Conservation (phyloP, 2,797 vertebrate species). For the Prunella strophiata region DNA sequence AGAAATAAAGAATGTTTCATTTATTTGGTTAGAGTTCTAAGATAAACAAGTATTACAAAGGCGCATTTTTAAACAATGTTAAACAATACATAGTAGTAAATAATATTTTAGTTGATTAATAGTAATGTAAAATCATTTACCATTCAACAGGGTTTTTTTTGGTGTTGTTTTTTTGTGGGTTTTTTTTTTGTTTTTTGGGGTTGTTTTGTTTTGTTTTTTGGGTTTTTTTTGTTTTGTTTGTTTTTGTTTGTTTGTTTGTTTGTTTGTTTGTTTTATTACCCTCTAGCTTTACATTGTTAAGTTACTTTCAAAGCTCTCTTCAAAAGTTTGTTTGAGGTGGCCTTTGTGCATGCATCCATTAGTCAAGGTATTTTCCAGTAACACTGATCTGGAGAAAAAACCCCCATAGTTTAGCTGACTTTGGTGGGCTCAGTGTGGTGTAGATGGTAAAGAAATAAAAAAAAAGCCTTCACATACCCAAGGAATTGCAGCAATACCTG, state of each 20-base stretch:
- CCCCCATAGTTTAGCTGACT: background rate
- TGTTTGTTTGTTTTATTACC: background rate
- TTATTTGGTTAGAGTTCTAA: background rate
- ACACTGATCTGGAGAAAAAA: background rate
- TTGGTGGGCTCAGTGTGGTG: background rate
- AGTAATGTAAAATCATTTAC: background rate
- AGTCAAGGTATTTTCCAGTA: background rate
- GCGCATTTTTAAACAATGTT: background rate
- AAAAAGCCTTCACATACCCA: background rate
- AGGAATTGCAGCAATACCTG: background rate
- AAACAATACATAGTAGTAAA: background rate
- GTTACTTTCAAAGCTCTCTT: background rate
- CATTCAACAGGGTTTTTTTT: background rate
- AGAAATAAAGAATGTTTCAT: background rate
- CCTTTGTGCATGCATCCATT: accelerated
- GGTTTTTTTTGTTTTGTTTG: too few species aligned
- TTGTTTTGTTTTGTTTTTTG: background rate
- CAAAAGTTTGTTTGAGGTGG: background rate
- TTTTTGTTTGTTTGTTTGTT: too few species aligned
- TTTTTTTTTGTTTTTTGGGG: too few species aligned
- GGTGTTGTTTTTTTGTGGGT: background rate
- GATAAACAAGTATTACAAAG: background rate
- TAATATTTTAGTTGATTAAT: background rate
- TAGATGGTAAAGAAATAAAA: background rate
- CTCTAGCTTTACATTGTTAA: background rate